Evolutionary conservation across 1,140 invertebrate species (phyloP).

Genomic region (Protaetia brevitarsis): DNA sequence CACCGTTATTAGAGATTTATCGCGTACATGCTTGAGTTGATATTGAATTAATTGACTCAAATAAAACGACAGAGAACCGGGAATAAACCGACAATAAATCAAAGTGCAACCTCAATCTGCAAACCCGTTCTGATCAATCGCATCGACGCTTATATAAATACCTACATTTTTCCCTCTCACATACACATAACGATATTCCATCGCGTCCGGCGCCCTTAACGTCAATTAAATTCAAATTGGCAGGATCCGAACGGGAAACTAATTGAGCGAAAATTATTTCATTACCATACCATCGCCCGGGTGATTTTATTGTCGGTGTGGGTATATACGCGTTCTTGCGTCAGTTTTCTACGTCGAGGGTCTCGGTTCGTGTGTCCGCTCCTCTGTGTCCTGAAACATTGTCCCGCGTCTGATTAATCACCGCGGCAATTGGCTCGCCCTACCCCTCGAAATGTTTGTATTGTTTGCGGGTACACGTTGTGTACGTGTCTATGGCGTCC

Average conservation of each 20-base stretch:
- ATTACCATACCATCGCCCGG: too few relatives aligned
- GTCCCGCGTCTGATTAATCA: not conserved
- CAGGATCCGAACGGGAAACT: not conserved
- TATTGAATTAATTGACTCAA: not conserved
- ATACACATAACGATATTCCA: constrained; percentile 3
- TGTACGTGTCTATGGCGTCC: too few relatives aligned
- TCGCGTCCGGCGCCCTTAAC: not conserved
- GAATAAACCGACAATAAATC: not conserved
- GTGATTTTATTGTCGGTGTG: not conserved
- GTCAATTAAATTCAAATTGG: constrained; percentile 5
- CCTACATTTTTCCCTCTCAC: not conserved
- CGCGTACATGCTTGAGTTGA: not conserved
- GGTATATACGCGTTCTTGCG: not conserved
- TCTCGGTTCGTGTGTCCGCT: not conserved
- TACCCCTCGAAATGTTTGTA: not conserved
- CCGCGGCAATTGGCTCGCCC: not conserved
- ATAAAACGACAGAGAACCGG: not conserved
- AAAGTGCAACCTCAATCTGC: not conserved
- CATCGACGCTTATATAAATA: not conserved
- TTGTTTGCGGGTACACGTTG: too few relatives aligned
- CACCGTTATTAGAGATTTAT: not conserved
- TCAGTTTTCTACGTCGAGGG: not conserved
- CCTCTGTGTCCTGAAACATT: not conserved
- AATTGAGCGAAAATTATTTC: constrained; percentile 4
- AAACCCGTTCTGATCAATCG: not conserved